Base-by-base conservation (phyloP, 2,113 vertebrate genomes). In the Zosterops borbonicus region DNA sequence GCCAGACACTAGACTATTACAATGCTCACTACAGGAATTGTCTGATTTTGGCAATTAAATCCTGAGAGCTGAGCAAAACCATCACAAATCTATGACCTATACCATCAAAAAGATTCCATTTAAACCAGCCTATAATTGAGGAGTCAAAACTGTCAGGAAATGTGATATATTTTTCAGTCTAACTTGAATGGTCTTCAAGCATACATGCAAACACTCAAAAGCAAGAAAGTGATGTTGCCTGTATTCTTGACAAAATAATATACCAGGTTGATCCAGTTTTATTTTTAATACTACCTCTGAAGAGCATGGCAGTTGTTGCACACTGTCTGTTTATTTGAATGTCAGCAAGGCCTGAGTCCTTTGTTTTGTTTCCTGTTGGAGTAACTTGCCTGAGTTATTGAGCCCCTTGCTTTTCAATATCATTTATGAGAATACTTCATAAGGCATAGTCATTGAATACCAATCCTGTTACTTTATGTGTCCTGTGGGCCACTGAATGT, bases 211-310 rank as follows among this genome's bases (percentile, higher is more conserved):
- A 84, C 6, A 90, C 83, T 96, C 52, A 77, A 83, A 94, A 85
- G 28, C 29, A 50, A 28, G 23, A 60, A 87, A 92, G 92, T 15
- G 41, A 60, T 67, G 22, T 44, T 84, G 29, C 58, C 94, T 88
- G 67, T 95, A 80, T 78, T 37, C 46, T 94, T 93, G 69, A 63
- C 71, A 64, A 49, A 94, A 89, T 60, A 97, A 91, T 76, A 83
- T 83, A 74, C 83, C 73, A 91, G 52, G 94, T 96, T 90, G 10
- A 56, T 94, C 87, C 15, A 22, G 2, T 91, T 93, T 80, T 41
- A 55, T 87, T 96, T 63, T 49, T 90, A 88, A 89, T 74, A 67
- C 33, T 68, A 6, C 5, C 31, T 76, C 39, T 49, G 22, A 35
- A 25, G 9, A 62, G 6, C 25, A 56, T 1, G 2, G 17, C 17